Evolutionary conservation across 2,797 vertebrate species (phyloP).

Genomic region (Crenichthys baileyi): DNA sequence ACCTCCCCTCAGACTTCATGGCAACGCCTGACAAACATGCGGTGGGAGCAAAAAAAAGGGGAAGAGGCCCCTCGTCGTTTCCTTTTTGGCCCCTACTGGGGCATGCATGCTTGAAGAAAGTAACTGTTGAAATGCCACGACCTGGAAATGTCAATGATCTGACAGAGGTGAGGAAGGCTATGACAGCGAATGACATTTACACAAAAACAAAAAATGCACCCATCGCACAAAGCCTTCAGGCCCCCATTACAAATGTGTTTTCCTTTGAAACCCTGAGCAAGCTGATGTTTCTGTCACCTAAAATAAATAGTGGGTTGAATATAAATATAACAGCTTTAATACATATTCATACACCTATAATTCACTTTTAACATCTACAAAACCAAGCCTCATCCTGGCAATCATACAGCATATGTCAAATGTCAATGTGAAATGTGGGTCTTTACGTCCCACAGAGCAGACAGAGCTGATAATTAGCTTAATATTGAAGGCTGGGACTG

Average conservation of each 20-base stretch:
- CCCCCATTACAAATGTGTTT: not conserved
- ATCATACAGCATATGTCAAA: conserved; percentile 34
- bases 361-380: not conserved
- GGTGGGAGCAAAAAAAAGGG: conserved; percentile 26
- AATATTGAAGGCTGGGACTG: conserved; percentile 51
- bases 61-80: conserved; percentile 19
- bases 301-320: not conserved
- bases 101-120: conserved; percentile 16
- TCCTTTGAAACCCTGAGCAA: not conserved
- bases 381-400: not conserved
- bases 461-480: conserved; percentile 66
- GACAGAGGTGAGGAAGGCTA: not conserved
- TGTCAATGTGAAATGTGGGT: conserved; percentile 48
- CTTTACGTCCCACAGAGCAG: conserved; percentile 57
- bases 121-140: conserved; percentile 47
- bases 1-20: conserved; percentile 7
- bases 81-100: conserved; percentile 24
- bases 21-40: not conserved
- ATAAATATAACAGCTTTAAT: not conserved
- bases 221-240: not conserved
- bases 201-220: conserved; percentile 16
- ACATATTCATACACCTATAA: not conserved
- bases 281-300: not conserved
- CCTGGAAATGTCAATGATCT: conserved; percentile 28
- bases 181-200: conserved; percentile 19